Evolutionary conservation across 2,113 vertebrate genomes (phyloP).

Genomic region (Marmota flaviventris): DNA sequence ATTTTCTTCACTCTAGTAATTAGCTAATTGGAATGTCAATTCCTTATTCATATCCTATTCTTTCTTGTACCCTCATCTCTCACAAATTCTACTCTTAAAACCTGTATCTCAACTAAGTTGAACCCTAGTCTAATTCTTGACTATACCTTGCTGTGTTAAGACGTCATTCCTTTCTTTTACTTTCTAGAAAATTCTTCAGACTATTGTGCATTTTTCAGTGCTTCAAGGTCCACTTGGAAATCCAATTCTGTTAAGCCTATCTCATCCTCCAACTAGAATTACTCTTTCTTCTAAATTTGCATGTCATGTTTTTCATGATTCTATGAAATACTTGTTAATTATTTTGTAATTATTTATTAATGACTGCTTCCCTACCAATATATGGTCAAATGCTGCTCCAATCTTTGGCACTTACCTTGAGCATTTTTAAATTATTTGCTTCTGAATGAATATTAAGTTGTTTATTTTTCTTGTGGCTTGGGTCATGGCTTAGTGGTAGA

Average conservation of each 20-base stretch:
- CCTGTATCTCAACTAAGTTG: background rate
- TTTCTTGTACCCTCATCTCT: background rate
- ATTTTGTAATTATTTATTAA: background rate
- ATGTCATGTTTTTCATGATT: background rate
- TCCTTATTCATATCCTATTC: background rate
- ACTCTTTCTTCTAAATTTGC: background rate
- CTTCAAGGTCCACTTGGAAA: background rate
- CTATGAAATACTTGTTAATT: background rate
- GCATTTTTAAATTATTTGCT: background rate
- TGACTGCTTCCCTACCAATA: background rate
- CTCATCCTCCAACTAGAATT: background rate
- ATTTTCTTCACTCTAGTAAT: slow-evolving; percentile 14
- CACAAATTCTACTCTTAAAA: background rate
- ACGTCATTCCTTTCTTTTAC: background rate
- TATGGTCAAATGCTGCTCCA: background rate
- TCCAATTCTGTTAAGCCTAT: background rate
- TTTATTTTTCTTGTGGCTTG: too few relatives aligned
- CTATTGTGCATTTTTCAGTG: background rate
- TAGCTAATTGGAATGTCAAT: slow-evolving; percentile 46
- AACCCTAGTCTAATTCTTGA: background rate
- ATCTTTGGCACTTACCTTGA: background rate
- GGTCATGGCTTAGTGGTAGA: too few relatives aligned
- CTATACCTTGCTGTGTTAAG: background rate
- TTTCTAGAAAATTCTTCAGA: background rate
- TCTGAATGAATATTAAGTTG: slow-evolving; percentile 32